Evolutionary conservation across 2,797 vertebrate genomes (phyloP), one percentile per base, ranked within the genome.

Genomic region (Catharus ustulatus): DNA sequence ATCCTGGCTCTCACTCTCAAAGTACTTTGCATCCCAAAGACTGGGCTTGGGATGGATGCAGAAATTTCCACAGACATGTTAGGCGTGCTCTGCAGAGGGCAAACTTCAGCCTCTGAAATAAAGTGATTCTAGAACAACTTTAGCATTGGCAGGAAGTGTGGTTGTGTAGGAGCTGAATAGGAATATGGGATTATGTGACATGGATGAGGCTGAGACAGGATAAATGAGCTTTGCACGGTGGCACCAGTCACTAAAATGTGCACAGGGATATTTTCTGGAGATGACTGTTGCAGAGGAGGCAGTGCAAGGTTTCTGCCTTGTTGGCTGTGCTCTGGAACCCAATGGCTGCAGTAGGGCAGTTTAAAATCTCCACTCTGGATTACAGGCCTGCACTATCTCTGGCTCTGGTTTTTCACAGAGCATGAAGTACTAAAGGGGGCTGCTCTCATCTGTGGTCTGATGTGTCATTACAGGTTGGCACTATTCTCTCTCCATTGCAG

Each of bases 61-160:
- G 73, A 52, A 38, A 55, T 75, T 88, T 68, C 27, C 49, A 26
- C 5, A 10, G 17, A 69, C 15, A 4, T 68, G 85, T 71, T 78
- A 75, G 34, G 15, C 83, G 43, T 76, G 40, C n/a, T 81, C 62
- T 91, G 69, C 55, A 55, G 61, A 90, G 51, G 46, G 43, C 1
- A 0, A 63, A 42, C 62, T 66, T 82, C n/a, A 59, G 8, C 34
- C 29, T 48, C 55, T 52, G 62, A 54, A 68, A 67, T 55, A 38
- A 75, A 84, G 30, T 0, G 0, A 11, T 34, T 48, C 12, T 9
- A 38, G 58, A 77, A 17, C 11, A 43, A 0, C 7, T 59, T 68
- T 24, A 9, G 46, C 77, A 11, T 0, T 52, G 14, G 17, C 54
- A n/a, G 26, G 26, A 45, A 62, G 16, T 17, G 15, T 1, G 5